Base-by-base conservation (phyloP, 2,797 vertebrate genomes). In the Artibeus jamaicensis region DNA sequence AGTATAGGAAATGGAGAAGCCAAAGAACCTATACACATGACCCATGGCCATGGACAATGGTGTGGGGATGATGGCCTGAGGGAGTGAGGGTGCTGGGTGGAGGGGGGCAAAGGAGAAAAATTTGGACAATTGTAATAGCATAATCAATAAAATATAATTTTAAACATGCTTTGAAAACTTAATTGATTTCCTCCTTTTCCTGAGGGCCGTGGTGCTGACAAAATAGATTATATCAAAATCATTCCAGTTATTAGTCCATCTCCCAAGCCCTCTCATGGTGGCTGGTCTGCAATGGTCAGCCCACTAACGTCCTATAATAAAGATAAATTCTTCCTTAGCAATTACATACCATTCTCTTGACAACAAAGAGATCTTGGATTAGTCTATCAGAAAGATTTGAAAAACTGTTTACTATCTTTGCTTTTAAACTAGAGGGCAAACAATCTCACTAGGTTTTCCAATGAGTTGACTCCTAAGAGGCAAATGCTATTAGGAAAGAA, bases 121-220 rank as follows among this genome's bases (percentile, higher is more conserved):
- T 62, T 12, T 5, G 59, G 59, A 65, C 62, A 65, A 65, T 32
- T 65, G 32, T 65, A 65, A 65, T n/a, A 65, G 32, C 29, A n/a
- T n/a, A 65, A n/a, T 65, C 62, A 65, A n/a, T n/a, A 32, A 65
- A 65, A n/a, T 65, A n/a, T 65, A 65, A 65, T n/a, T 65, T 65
- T 16, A 16, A 65, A 97, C 94, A 94, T 79, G 42, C 77, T 96
- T 94, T 97, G 78, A 89, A 96, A 95, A 93, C 42, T 93, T 90
- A 78, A 91, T 86, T 62, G 88, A 76, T 76, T 73, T 91, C 68
- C 87, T 91, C 78, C 62, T 88, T 95, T 91, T 85, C 70, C 79
- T 93, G 29, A 92, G 93, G 71, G 70, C 46, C 21, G 22, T 71
- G 44, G 34, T 77, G 74, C 79, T 86, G 82, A 95, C 55, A 94